Evolutionary conservation across 2,888 invertebrate species (phyloP).

Genomic region (Argyresthia albistria): DNA sequence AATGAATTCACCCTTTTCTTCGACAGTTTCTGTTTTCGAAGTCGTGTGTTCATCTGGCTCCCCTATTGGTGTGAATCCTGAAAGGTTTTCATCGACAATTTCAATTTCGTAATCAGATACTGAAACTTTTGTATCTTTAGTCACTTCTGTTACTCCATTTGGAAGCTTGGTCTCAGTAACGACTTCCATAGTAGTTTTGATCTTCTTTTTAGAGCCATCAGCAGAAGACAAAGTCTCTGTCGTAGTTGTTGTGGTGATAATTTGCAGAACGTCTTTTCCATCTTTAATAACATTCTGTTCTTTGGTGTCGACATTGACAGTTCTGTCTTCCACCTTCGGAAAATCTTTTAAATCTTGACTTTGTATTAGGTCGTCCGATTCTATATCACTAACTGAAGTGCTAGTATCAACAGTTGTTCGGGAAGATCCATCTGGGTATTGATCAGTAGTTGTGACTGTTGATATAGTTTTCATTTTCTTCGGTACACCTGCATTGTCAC

Average conservation of each 20-base stretch:
- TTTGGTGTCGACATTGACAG: conserved; percentile 37
- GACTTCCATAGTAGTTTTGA: conserved; percentile 46
- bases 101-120: conserved; percentile 43
- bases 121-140: conserved; percentile 54
- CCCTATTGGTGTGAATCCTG: conserved; percentile 32
- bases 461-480: conserved; percentile 42
- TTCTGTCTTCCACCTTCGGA: conserved; percentile 34
- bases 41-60: conserved; percentile 34
- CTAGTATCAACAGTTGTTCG: conserved; percentile 43
- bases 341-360: conserved; percentile 28
- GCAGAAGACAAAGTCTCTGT: conserved; percentile 39
- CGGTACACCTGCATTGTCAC: conserved; percentile 23
- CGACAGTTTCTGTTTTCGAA: conserved; percentile 27
- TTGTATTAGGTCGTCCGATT: conserved; percentile 19
- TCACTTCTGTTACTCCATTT: conserved; percentile 46
- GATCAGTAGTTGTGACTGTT: conserved; percentile 43
- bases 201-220: conserved; percentile 38
- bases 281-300: conserved; percentile 31
- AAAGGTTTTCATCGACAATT: conserved; percentile 39
- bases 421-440: conserved; percentile 46
- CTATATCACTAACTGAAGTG: conserved; percentile 41
- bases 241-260: conserved; percentile 49
- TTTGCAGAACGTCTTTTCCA: conserved; percentile 39
- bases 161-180: conserved; percentile 43
- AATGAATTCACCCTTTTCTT: conserved; percentile 39